Conservation (phyloP, 1,140 invertebrate genomes). For the Drosophila punjabiensis region DNA sequence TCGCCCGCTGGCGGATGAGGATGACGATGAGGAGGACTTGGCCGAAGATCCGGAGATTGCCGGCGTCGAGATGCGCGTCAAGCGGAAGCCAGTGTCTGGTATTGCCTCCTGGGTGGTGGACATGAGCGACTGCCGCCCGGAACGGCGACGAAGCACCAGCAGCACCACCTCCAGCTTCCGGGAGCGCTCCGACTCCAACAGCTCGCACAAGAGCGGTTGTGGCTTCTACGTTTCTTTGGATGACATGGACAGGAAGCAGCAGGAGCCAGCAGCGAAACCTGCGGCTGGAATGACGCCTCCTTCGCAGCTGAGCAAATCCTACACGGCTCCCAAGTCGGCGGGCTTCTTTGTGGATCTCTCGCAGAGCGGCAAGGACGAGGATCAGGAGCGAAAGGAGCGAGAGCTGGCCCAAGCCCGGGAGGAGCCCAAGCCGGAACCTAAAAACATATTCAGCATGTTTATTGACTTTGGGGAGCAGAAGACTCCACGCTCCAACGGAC, state of each 20-base stretch:
- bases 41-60: conserved; percentile 56
- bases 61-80: conserved; percentile 69
- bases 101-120: conserved; percentile 88
- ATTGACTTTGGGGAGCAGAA: conserved; percentile 88
- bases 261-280: conserved; percentile 11
- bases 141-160: conserved; percentile 63
- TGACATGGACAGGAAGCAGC: conserved; percentile 85
- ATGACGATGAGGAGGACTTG: conserved; percentile 47
- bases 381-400: conserved; percentile 10
- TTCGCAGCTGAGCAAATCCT: conserved; percentile 68
- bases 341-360: conserved; percentile 84
- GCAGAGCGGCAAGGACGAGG: conserved; percentile 48
- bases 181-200: conserved; percentile 85
- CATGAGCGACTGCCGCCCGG: conserved; percentile 87
- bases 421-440: conserved; percentile 85
- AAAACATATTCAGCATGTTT: conserved; percentile 91
- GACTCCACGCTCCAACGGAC: conserved; percentile 71
- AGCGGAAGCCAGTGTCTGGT: conserved; percentile 60
- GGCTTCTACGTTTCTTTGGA: conserved; percentile 89
- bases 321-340: conserved; percentile 70
- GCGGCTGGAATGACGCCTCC: neutral
- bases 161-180: conserved; percentile 77
- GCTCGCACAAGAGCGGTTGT: conserved; percentile 86
- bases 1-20: conserved; percentile 61
- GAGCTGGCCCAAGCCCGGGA: conserved; percentile 14